Conservation (phyloP, 2,113 vertebrate species). For the Arenaria interpres region DNA sequence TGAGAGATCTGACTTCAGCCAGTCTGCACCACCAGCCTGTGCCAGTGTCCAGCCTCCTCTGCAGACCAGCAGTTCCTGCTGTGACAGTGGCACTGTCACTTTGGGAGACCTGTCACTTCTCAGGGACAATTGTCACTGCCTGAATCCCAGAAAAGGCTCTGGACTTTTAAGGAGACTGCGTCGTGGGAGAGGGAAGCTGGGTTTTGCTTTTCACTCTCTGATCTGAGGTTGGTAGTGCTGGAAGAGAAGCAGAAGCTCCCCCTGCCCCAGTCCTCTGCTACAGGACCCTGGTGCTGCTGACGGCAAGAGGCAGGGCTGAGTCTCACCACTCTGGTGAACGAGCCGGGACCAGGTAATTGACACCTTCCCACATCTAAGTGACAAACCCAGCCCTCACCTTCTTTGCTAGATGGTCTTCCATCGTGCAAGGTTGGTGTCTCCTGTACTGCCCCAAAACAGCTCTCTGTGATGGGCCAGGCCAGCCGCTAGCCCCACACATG, state of each 20-base stretch:
- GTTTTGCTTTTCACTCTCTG: neutral
- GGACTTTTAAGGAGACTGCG: neutral
- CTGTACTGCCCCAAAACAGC: neutral
- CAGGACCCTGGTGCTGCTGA: neutral
- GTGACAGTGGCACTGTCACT: neutral
- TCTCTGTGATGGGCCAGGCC: neutral
- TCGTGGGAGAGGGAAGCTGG: neutral
- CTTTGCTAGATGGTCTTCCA: neutral
- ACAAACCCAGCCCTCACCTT: neutral
- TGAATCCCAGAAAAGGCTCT: neutral
- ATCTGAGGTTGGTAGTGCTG: neutral
- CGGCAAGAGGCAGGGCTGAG: neutral
- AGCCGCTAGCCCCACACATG: neutral
- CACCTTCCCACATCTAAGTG: neutral
- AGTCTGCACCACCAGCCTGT: neutral
- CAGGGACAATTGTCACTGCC: neutral
- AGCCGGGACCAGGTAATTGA: neutral
- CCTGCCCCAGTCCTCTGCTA: neutral
- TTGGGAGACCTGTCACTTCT: neutral
- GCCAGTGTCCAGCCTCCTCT: neutral
- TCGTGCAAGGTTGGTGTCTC: fast-evolving
- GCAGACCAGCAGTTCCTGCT: neutral
- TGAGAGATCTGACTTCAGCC: neutral
- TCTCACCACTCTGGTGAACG: neutral
- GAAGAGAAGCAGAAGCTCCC: neutral